Evolutionary conservation across 2,113 vertebrate genomes (phyloP).

Genomic region (Merops nubicus): DNA sequence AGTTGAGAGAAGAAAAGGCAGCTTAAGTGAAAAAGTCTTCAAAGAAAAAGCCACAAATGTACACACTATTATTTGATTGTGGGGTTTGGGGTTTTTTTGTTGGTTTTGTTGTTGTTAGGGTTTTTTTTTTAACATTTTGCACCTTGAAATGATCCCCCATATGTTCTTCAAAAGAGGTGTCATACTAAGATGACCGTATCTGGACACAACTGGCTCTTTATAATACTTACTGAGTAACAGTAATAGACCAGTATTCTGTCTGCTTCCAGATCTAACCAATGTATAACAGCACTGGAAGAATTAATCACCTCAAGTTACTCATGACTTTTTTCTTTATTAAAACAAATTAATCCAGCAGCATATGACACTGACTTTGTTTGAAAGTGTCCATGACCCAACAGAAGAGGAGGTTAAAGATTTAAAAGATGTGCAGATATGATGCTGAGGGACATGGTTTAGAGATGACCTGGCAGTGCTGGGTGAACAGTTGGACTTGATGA

Average conservation of each 20-base stretch:
- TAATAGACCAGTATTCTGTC: neutral
- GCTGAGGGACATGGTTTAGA: too few relatives aligned
- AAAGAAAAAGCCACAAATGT: neutral
- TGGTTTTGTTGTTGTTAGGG: too few relatives aligned
- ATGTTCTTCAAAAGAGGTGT: neutral
- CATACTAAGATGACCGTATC: neutral
- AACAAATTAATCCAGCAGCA: neutral
- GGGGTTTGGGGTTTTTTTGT: neutral
- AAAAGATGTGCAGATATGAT: too few relatives aligned
- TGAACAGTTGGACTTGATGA: too few relatives aligned
- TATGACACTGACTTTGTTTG: neutral
- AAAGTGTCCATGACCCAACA: neutral
- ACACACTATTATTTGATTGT: neutral
- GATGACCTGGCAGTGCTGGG: too few relatives aligned
- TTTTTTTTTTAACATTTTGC: neutral
- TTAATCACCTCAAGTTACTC: neutral
- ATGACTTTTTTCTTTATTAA: neutral
- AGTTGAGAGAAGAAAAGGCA: constrained; percentile 14
- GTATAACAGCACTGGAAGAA: neutral
- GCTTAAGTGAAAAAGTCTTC: neutral
- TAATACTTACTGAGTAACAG: neutral
- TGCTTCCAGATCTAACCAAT: neutral
- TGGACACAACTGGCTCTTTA: neutral
- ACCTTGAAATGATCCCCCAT: neutral
- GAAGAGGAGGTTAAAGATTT: neutral